These are phyloP conservation scores for Cettia cetti DNA, from an alignment of 2,113 vertebrate genomes.

Conservation along the genomic window DNA sequence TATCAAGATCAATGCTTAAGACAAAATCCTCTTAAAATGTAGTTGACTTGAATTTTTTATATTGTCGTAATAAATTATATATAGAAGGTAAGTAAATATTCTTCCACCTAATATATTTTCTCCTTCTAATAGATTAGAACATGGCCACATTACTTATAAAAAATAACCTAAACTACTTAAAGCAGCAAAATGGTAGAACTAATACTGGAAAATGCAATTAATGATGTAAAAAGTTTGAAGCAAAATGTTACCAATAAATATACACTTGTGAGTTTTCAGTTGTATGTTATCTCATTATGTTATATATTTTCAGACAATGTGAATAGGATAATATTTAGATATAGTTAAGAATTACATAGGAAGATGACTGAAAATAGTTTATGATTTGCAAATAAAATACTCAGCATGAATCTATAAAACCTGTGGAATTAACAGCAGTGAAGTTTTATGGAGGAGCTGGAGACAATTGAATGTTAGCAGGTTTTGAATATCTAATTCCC, in stretches of 20 bases:
- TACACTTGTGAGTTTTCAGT: not conserved
- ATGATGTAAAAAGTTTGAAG: not conserved
- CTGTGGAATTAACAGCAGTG: not conserved
- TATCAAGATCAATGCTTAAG: not conserved
- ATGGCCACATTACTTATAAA: not conserved
- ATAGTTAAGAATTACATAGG: not conserved
- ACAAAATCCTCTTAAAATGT: not conserved
- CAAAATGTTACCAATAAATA: not conserved
- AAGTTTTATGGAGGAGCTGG: not conserved
- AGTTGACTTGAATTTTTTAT: not conserved
- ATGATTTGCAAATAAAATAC: not conserved
- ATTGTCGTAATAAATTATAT: not conserved
- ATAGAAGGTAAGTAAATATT: not conserved
- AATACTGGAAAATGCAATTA: not conserved
- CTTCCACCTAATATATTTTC: not conserved
- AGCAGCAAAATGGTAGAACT: not conserved
- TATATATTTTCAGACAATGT: not conserved
- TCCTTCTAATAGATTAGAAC: not conserved
- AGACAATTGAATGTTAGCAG: not conserved
- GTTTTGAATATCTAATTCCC: not conserved
- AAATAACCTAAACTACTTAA: not conserved
- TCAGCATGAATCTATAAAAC: not conserved
- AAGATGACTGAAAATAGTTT: not conserved
- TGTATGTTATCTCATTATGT: not conserved
- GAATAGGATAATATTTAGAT: not conserved